Evolutionary conservation across 2,888 invertebrate species (phyloP), one percentile per base, ranked within the genome.

Genomic region (Drosophila leonis): DNA sequence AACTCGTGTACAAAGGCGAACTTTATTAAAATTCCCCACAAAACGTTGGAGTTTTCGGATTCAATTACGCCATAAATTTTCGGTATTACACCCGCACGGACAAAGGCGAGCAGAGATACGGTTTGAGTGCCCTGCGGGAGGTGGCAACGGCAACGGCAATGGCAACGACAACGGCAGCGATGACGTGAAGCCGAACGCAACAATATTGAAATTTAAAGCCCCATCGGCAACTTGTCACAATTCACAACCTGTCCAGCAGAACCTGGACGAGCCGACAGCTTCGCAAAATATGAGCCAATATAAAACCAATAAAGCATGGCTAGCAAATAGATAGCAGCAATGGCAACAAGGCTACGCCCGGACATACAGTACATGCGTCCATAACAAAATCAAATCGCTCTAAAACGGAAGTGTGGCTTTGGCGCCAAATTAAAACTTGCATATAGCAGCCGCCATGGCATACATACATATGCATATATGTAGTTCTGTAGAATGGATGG

Each of bases 1-100:
- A 88, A 86, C 82, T 76, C 66, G 56, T 55, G 49, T 54, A 82
- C 83, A 87, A 87, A 80, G 88, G 80, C 75, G 66, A 81, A 84
- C 85, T 87, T 84, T 88, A 87, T 87, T 89, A 88, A 88, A 89
- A 89, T 89, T 85, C 83, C 76, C 89, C 89, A 82, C 89, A 87
- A 83, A 89, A 74, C 83, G 80, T 75, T 87, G 89, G 78, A 84
- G 89, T 87, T 87, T 89, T 87, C 83, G 79, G 83, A 83, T 89
- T 89, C 89, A 89, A 88, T 88, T 89, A 89, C 83, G 78, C 72
- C 79, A 89, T 88, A 89, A 88, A 88, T 88, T 87, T 82, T 79
- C 78, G 75, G 70, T 65, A 44, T 61, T 69, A 61, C 75, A 78
- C 75, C 64, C 83, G 71, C 83, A 75, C 67, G 59, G 62, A 62